Evolutionary conservation across 2,797 vertebrate genomes (phyloP).

Genomic region (Melanotaenia pygmaea): DNA sequence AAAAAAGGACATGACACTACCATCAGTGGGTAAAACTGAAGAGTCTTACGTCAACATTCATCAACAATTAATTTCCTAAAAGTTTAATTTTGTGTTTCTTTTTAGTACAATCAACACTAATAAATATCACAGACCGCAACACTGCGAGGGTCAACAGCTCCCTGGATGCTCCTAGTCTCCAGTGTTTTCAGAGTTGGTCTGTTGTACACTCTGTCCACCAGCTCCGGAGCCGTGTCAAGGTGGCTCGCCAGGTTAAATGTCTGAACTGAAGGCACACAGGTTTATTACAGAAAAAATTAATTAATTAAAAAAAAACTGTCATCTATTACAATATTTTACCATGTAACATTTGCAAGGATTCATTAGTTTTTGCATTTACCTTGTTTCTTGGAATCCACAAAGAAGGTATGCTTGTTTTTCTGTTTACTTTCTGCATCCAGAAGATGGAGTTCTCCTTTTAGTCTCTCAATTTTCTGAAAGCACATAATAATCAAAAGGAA

Average conservation of each 20-base stretch:
- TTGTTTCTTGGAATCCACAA: slow-evolving; percentile 89
- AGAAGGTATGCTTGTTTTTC: slow-evolving; percentile 89
- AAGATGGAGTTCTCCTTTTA: slow-evolving; percentile 96
- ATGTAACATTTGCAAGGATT: background rate
- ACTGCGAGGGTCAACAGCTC: slow-evolving; percentile 68
- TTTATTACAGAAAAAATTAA: background rate
- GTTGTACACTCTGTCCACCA: slow-evolving; percentile 90
- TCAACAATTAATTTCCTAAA: background rate
- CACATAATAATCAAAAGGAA: background rate
- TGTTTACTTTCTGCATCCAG: slow-evolving; percentile 88
- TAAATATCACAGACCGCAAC: slow-evolving; percentile 79
- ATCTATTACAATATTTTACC: background rate
- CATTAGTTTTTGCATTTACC: slow-evolving; percentile 71
- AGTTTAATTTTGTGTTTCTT: no score
- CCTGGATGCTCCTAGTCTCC: slow-evolving; percentile 85
- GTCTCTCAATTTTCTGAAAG: slow-evolving; percentile 93
- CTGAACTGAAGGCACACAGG: slow-evolving; percentile 76
- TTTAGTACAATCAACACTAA: background rate
- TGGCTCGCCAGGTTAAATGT: slow-evolving; percentile 89
- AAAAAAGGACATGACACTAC: background rate
- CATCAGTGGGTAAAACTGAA: background rate
- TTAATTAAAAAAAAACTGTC: no score
- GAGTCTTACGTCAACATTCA: background rate
- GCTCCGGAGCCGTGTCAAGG: slow-evolving; percentile 88
- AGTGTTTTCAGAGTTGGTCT: slow-evolving; percentile 90